These are phyloP conservation scores for Poicephalus meyeri DNA, from an alignment of 2,113 vertebrate genomes.

Conservation along the genomic window DNA sequence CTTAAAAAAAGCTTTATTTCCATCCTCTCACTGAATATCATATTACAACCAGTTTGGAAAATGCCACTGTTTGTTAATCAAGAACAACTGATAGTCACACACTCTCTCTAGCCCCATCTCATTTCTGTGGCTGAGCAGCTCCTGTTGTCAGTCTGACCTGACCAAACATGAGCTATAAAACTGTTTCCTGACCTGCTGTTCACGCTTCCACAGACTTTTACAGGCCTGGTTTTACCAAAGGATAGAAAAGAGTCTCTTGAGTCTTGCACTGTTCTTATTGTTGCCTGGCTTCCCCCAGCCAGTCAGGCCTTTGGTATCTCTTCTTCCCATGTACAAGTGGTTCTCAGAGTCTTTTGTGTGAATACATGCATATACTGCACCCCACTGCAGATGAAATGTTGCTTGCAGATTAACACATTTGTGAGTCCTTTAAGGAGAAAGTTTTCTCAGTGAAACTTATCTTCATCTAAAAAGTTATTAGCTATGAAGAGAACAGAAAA, in stretches of 20 bases:
- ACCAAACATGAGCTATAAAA: not conserved
- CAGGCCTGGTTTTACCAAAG: not conserved
- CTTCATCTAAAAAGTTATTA: not conserved
- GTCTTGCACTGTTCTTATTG: not conserved
- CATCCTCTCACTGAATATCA: not conserved
- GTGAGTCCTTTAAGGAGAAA: not conserved
- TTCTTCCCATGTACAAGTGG: not conserved
- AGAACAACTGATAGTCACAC: not conserved
- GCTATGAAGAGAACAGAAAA: not conserved
- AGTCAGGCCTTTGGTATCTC: not conserved
- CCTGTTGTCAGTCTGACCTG: not conserved
- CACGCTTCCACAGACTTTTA: not conserved
- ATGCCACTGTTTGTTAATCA: not conserved
- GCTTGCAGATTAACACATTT: not conserved
- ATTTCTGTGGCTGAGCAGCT: fast-evolving
- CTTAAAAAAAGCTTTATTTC: not conserved
- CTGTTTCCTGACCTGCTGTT: not conserved
- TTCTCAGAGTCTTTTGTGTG: not conserved
- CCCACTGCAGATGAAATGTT: not conserved
- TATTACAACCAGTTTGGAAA: not conserved
- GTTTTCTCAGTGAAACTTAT: not conserved
- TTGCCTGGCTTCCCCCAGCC: not conserved
- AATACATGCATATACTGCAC: not conserved
- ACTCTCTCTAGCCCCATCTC: fast-evolving
- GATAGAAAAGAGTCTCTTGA: not conserved